Evolutionary conservation across 2,797 vertebrate genomes (phyloP).

Genomic region (Lindbergichthys nudifrons): DNA sequence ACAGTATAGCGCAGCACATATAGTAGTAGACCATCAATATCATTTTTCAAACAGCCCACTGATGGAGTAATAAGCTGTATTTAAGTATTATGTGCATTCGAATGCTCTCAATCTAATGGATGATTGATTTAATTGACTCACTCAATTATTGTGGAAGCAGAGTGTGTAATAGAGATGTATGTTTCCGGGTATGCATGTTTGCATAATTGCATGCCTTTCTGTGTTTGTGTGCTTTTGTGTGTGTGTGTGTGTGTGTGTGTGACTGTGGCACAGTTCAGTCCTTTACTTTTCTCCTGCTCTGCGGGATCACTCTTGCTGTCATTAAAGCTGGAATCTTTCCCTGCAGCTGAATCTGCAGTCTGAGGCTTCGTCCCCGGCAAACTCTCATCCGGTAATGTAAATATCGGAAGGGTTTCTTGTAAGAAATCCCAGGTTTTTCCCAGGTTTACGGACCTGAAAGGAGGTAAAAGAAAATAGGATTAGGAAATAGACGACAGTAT

Average conservation of each 20-base stretch:
- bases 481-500: neutral
- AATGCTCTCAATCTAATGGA: conserved; percentile 44
- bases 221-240: conserved; percentile 8
- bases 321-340: conserved; percentile 52
- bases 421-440: conserved; percentile 89
- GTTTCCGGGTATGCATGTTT: conserved; percentile 27
- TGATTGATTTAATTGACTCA: conserved; percentile 45
- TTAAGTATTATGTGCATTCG: conserved; percentile 20
- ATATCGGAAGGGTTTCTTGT: conserved; percentile 85
- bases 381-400: conserved; percentile 76
- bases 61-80: conserved; percentile 11
- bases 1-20: neutral
- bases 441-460: conserved; percentile 77
- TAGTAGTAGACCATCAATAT: too few relatives aligned
- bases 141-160: conserved; percentile 50
- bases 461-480: conserved; percentile 8
- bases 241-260: conserved; percentile 8
- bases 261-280: conserved; percentile 36
- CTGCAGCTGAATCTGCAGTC: conserved; percentile 54
- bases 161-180: conserved; percentile 51
- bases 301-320: conserved; percentile 67
- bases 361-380: conserved; percentile 54
- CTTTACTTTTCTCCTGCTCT: conserved; percentile 63
- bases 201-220: conserved; percentile 17
- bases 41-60: conserved; percentile 6